phyloP scores from a whole-genome alignment of 2,797 vertebrate species.

The Acropternis orthonyx region DNA sequence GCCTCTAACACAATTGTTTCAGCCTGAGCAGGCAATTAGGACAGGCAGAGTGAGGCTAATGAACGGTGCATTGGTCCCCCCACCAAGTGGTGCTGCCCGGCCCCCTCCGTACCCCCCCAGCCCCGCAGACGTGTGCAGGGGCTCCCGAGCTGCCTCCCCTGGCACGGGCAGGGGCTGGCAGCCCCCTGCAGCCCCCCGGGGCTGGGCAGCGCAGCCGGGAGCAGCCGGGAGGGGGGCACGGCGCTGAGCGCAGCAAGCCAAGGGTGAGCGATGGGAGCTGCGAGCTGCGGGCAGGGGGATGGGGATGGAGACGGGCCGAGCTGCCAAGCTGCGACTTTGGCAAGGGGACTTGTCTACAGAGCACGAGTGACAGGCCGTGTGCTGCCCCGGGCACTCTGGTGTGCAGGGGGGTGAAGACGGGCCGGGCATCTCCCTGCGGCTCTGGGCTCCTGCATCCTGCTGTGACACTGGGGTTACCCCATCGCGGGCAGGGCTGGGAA shows the following conservation, averaged over 20 bases:
- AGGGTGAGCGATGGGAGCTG: not conserved
- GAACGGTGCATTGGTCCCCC: constrained; percentile 17
- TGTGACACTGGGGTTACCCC: no score
- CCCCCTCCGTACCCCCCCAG: not conserved
- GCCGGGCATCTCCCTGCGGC: not conserved
- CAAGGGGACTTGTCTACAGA: not conserved
- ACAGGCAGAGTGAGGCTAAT: constrained; percentile 67
- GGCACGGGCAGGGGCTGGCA: not conserved
- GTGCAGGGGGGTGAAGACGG: not conserved
- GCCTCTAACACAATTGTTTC: constrained; percentile 79
- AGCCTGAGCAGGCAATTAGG: constrained; percentile 80
- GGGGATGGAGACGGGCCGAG: not conserved
- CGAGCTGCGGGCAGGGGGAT: not conserved
- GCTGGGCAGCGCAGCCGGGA: not conserved
- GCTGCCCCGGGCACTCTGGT: not conserved
- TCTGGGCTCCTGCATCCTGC: not conserved
- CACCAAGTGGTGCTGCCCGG: not conserved
- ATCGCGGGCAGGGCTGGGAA: accelerated
- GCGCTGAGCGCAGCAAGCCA: not conserved
- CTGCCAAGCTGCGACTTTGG: not conserved
- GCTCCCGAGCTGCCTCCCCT: not conserved
- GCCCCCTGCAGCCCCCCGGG: not conserved
- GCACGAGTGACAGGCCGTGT: not conserved
- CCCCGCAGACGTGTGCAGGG: not conserved
- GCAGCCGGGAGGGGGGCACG: not conserved